These are phyloP conservation scores for Saccopteryx leptura DNA, from an alignment of 2,113 vertebrate species.

Conservation along the genomic window DNA sequence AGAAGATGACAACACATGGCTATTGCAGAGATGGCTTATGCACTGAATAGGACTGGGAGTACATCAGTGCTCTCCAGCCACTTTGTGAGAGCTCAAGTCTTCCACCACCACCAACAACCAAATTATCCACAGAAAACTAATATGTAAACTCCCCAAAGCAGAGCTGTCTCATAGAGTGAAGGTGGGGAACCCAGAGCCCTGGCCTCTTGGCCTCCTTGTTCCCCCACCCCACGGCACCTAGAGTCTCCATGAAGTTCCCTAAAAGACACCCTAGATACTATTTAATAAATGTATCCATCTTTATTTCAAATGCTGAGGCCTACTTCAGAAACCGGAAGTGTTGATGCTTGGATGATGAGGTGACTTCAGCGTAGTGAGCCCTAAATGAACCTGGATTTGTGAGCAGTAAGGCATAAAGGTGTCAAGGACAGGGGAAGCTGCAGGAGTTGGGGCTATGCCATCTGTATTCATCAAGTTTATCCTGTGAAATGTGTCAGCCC, in stretches of 20 bases:
- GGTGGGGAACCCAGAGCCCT: neutral
- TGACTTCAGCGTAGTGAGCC: neutral
- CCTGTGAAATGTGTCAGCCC: neutral
- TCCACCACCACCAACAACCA: neutral
- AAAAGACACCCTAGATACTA: neutral
- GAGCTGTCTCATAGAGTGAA: neutral
- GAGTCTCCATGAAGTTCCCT: neutral
- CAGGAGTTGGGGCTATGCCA: neutral
- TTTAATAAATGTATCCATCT: neutral
- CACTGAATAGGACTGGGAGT: neutral
- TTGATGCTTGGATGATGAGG: neutral
- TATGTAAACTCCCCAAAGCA: neutral
- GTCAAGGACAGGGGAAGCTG: neutral
- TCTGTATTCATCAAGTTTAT: neutral
- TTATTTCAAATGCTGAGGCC: conserved; percentile 17
- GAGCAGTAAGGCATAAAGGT: neutral
- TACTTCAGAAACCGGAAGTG: conserved; percentile 42
- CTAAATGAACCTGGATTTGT: neutral
- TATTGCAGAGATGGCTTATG: neutral
- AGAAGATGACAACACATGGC: neutral
- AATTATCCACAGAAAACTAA: neutral
- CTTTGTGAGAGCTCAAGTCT: conserved; percentile 3
- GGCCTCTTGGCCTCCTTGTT: neutral
- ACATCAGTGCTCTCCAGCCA: neutral
- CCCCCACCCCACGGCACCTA: neutral